Evolutionary conservation across 2,888 invertebrate genomes (phyloP), one percentile per base, ranked within the genome.

Genomic region (Drosophila fulvimacula): DNA sequence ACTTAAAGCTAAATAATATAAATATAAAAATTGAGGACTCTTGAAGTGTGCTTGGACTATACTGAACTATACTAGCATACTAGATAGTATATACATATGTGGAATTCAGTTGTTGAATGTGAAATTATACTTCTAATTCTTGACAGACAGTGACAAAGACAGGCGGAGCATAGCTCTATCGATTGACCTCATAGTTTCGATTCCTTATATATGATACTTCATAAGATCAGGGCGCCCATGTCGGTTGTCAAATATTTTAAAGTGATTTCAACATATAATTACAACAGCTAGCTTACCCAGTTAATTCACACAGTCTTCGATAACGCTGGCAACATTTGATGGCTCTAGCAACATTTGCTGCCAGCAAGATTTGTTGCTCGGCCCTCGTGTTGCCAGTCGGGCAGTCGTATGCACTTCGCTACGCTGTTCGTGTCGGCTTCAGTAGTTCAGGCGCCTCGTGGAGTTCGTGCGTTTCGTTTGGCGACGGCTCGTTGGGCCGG

Each of bases 371-470:
- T 34, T n/a, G 19, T 27, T 76, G 80, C 59, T 42, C 27, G 21
- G 15, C 51, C 4, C 7, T 59, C 58, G 51, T 66, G 66, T 59
- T 64, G 66, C 48, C 55, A 17, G 15, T 66, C 59, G 72, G 65
- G 65, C 36, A 10, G 34, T 30, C 55, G 69, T 42, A 44, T 19
- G 42, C 51, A 51, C 46, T 56, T 68, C 69, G 75, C 49, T 24
- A 38, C 56, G 59, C 32, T 11, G 53, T 38, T 62, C 46, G 53
- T 52, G 42, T 57, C 57, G 59, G 52, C 21, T 32, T n/a, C 30
- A 13, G 38, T 34, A 13, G 27, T 49, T 63, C 59, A 64, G 52
- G 44, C 32, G 27, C 4, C 11, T 51, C 21, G 21, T 38, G 57
- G 13, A 48, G 10, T 11, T 48, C 30, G 32, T 44, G 59, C 24